These are phyloP conservation scores for Tragopan temminckii DNA, from an alignment of 2,797 vertebrate genomes.

Conservation along the genomic window DNA sequence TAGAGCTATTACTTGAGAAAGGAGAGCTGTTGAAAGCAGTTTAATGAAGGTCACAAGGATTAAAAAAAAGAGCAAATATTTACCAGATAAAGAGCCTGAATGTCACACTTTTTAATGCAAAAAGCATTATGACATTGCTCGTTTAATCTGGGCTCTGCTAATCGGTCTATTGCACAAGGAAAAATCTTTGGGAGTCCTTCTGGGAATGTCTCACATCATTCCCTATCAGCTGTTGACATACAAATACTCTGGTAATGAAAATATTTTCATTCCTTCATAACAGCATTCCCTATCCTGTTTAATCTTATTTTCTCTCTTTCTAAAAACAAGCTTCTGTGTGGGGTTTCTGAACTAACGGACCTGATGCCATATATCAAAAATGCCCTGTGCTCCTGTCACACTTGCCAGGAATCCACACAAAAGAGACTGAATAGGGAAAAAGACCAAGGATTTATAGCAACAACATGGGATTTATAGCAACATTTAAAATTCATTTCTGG, in stretches of 20 bases:
- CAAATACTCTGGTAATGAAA: constrained; percentile 90
- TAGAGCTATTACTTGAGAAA: background rate
- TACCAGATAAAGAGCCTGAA: constrained; percentile 9
- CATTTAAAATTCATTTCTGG: background rate
- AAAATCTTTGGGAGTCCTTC: constrained; percentile 79
- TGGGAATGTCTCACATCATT: constrained; percentile 84
- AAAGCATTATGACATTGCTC: constrained; percentile 44
- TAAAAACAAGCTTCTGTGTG: constrained; percentile 91
- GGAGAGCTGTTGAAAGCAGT: background rate
- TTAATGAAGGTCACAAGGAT: background rate
- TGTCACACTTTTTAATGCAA: constrained; percentile 45
- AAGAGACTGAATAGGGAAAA: background rate
- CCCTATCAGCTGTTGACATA: constrained; percentile 91
- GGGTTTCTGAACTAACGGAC: constrained; percentile 58
- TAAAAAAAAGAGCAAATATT: constrained; percentile 24
- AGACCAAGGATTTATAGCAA: background rate
- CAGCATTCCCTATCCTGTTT: constrained; percentile 81
- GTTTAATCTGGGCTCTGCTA: constrained; percentile 65
- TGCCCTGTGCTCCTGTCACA: background rate
- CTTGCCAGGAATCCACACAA: constrained; percentile 15
- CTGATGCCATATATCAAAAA: constrained; percentile 22
- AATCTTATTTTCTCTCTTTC: constrained; percentile 83
- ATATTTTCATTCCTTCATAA: constrained; percentile 92
- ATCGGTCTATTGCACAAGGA: constrained; percentile 50
- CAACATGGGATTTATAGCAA: background rate